A percentile compares a stretch with the other conserved stretches of the same genome.
Evolutionary conservation across 2,797 vertebrate species (phyloP).

Genomic region (Lutjanus campechanus): DNA sequence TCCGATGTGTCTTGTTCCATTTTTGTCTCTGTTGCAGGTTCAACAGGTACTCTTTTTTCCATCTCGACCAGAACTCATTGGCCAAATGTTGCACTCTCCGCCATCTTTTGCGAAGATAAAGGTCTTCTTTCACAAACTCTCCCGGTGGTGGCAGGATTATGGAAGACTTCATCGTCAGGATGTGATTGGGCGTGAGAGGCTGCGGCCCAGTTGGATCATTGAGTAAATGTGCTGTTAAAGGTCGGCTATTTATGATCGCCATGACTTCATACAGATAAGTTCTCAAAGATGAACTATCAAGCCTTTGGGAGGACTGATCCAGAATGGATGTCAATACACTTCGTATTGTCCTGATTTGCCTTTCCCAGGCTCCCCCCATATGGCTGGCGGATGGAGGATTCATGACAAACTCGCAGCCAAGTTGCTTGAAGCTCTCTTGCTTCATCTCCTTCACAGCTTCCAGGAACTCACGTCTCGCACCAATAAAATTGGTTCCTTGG

Average conservation of each 20-base stretch:
- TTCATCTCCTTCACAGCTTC: conserved; percentile 30
- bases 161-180: conserved; percentile 15
- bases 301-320: neutral
- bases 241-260: conserved; percentile 46
- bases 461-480: conserved; percentile 19
- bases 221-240: conserved; percentile 32
- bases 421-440: conserved; percentile 9
- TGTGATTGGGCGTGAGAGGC: conserved; percentile 31
- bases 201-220: conserved; percentile 26
- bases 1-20: conserved; percentile 33
- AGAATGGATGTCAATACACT: neutral
- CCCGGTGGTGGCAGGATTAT: conserved; percentile 10
- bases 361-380: neutral
- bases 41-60: conserved; percentile 35
- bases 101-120: conserved; percentile 38
- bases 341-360: conserved; percentile 3
- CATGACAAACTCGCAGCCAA: neutral
- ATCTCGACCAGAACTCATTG: conserved; percentile 31
- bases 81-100: conserved; percentile 1
- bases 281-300: neutral
- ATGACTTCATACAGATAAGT: conserved; percentile 46
- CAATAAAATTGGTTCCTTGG: conserved; percentile 24
- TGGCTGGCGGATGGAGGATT: neutral
- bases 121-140: conserved; percentile 23
- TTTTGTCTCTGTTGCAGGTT: conserved; percentile 35